Percentiles rank a stretch among this genome's conserved stretches.
These are phyloP conservation scores for Drosophila arawakana DNA, from an alignment of 1,140 invertebrate genomes.

Conservation along the genomic window DNA sequence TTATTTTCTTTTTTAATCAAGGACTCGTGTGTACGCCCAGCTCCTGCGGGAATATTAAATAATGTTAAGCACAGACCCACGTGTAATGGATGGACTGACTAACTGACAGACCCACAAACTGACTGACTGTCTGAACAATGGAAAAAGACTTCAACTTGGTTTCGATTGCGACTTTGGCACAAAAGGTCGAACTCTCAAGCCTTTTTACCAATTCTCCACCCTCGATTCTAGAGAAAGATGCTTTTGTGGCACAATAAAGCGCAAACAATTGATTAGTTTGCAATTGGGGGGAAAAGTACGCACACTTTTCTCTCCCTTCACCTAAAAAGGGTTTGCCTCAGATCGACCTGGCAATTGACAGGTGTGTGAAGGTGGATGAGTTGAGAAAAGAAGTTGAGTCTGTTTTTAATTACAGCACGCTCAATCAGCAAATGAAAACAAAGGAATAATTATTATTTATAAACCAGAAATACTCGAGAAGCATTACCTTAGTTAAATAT, in stretches of 20 bases:
- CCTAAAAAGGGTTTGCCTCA: not conserved
- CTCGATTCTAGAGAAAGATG: slow-evolving; percentile 10
- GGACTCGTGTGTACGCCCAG: slow-evolving; percentile 21
- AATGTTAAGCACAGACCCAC: slow-evolving; percentile 65
- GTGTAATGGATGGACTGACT: slow-evolving; percentile 50
- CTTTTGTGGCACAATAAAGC: slow-evolving; percentile 79
- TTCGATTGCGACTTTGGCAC: slow-evolving; percentile 51
- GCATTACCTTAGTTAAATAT: too few relatives aligned
- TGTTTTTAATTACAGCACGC: slow-evolving; percentile 48
- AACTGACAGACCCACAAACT: slow-evolving; percentile 19
- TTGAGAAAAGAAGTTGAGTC: slow-evolving; percentile 7
- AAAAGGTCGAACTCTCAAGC: slow-evolving; percentile 79
- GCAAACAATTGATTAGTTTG: slow-evolving; percentile 83
- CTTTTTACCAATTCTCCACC: slow-evolving; percentile 47
- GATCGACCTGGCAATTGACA: slow-evolving; percentile 66
- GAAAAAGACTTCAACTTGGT: slow-evolving; percentile 52
- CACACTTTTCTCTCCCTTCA: slow-evolving; percentile 2
- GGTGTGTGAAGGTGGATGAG: slow-evolving; percentile 49
- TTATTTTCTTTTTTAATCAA: slow-evolving; percentile 67
- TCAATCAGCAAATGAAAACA: not conserved
- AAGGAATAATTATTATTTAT: not conserved
- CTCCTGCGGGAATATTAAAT: slow-evolving; percentile 80
- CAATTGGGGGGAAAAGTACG: slow-evolving; percentile 56
- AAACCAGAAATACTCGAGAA: not conserved
- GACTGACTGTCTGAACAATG: slow-evolving; percentile 40